Evolutionary conservation across 2,113 vertebrate genomes (phyloP), one percentile per base, ranked within the genome.

Genomic region (Campylomormyrus numenius): DNA sequence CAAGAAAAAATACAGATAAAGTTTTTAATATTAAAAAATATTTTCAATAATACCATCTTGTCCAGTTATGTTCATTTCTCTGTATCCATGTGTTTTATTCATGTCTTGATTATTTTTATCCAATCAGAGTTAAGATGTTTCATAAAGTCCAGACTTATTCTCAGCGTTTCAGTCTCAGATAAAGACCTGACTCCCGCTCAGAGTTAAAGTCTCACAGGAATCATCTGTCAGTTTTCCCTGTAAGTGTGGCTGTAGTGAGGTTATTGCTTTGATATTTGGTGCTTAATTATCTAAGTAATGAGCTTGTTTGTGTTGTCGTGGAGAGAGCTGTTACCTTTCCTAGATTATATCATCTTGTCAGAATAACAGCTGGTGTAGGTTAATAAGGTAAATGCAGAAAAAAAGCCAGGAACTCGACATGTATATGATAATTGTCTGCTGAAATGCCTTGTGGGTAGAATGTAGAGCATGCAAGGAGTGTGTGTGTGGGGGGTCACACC

Each of bases 261-360:
- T 62, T 46, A 62, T 48, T 84, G 70, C 83, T 89, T 70, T 27
- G 49, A 91, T 91, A 91, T 90, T 70, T 45, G 87, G 91, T 93
- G 93, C 91, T 85, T 94, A 94, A 94, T 94, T 94, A 94, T 92
- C 93, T 90, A 91, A 88, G 93, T 89, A 91, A 89, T 39, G 84
- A 91, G 80, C 62, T 74, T 35, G 45, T 88, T 74, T 48, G 42
- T 45, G 46, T 62, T 48, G 53, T 11, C 13, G 24, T 49, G 46
- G 62, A 88, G 88, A 74, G 88, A 45, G 39, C 62, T 74, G 88
- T 88, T 74, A 49, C 24, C 39, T 46, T 31, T 88, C 62, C 53
- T 39, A 74, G 88, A 88, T 19, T 88, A 49, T 19, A 88, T 74
- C 13, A 62, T 66, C 87, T 52, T 46, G 62, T 70, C 88, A 31